Conservation (phyloP, 2,888 invertebrate genomes). For the Drosophila buzzatii region DNA sequence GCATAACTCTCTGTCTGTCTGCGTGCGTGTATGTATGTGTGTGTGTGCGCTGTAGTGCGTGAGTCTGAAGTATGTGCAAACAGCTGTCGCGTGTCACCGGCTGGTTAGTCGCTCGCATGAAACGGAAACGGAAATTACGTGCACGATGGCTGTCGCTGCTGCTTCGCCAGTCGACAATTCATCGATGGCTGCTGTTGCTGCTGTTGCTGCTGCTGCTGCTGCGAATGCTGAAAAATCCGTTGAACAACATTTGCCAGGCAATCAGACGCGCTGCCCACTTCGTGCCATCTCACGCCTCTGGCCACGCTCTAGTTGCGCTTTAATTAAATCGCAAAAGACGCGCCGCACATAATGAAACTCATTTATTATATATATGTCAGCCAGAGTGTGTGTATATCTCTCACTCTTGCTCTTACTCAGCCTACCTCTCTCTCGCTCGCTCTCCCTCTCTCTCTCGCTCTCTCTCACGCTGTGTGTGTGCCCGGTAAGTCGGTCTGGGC, state of each 20-base stretch:
- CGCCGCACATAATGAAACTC: conserved; percentile 73
- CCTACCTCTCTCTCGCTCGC: neutral
- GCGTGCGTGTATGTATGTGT: neutral
- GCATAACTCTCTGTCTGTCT: neutral
- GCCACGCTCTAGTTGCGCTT: conserved; percentile 47
- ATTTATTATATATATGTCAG: conserved; percentile 64
- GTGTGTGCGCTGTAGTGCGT: conserved; percentile 26
- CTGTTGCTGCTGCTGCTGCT: neutral
- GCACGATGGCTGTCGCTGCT: conserved; percentile 65
- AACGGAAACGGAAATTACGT: conserved; percentile 82
- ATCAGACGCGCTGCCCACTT: conserved; percentile 11
- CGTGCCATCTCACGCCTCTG: neutral
- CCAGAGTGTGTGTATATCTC: neutral
- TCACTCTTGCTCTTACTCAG: neutral
- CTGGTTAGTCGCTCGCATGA: conserved; percentile 66
- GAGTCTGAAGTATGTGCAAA: conserved; percentile 74
- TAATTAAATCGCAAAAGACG: conserved; percentile 77
- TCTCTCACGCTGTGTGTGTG: neutral
- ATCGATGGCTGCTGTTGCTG: conserved; percentile 55
- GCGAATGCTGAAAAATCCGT: conserved; percentile 55
- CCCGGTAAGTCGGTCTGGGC: conserved; percentile 7
- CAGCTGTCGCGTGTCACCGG: conserved; percentile 80
- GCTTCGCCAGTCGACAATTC: conserved; percentile 59
- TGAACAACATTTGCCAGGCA: conserved; percentile 41
- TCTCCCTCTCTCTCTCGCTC: neutral